These are phyloP conservation scores for Syrphus vitripennis DNA, from an alignment of 2,888 invertebrate genomes.

Conservation along the genomic window DNA sequence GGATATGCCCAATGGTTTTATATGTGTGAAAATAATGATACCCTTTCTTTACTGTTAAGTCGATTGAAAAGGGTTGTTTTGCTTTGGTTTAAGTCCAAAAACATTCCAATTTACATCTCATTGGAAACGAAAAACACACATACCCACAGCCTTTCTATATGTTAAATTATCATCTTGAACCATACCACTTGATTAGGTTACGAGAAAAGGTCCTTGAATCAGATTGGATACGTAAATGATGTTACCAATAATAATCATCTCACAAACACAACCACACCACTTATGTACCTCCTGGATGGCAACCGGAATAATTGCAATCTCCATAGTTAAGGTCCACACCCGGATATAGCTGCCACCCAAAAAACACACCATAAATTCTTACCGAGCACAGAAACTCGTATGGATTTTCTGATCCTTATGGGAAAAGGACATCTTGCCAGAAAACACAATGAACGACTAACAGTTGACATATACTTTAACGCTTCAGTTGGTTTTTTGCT, in stretches of 20 bases:
- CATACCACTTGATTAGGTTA: constrained; percentile 68
- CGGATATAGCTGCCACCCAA: constrained; percentile 47
- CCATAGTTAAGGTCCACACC: constrained; percentile 26
- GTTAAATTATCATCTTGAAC: constrained; percentile 50
- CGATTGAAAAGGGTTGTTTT: constrained; percentile 56
- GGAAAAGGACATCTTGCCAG: constrained; percentile 71
- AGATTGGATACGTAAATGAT: constrained; percentile 70
- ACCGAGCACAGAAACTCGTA: constrained; percentile 48
- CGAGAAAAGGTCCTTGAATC: constrained; percentile 63
- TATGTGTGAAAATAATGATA: constrained; percentile 60
- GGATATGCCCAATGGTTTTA: constrained; percentile 39
- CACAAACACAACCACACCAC: constrained; percentile 38
- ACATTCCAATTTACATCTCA: constrained; percentile 60
- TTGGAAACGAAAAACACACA: constrained; percentile 31
- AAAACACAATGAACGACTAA: constrained; percentile 72
- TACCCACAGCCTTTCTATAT: background rate
- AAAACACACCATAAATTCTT: constrained; percentile 50
- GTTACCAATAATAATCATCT: constrained; percentile 69
- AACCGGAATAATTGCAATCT: constrained; percentile 50
- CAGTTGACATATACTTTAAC: constrained; percentile 81
- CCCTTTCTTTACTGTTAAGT: constrained; percentile 15
- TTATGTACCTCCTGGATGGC: constrained; percentile 22
- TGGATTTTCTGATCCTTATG: constrained; percentile 69
- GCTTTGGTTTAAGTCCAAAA: constrained; percentile 13
- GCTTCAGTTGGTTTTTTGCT: constrained; percentile 79